phyloP scores from a whole-genome alignment of 2,113 vertebrate genomes.

The Poeciliopsis occidentalis region DNA sequence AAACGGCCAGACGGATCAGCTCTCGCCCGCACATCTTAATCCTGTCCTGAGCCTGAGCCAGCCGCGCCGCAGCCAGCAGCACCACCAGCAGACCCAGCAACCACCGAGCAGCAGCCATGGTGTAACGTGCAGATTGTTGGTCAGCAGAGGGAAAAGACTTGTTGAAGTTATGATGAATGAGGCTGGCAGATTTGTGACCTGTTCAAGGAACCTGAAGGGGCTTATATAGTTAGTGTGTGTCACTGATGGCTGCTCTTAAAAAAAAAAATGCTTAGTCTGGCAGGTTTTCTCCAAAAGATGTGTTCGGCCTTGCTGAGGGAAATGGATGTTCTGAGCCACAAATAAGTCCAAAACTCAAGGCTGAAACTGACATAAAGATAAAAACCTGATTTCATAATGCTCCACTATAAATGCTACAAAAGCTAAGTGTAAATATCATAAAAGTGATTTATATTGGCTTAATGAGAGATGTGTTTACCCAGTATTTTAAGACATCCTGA shows the following conservation, averaged over 20 bases:
- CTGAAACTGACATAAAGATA: conserved; percentile 58
- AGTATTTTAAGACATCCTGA: conserved; percentile 56
- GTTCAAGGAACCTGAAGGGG: conserved; percentile 10
- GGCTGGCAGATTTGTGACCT: not conserved
- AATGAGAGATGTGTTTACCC: conserved; percentile 2
- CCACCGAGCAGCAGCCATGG: conserved; percentile 57
- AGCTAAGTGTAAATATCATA: too few relatives aligned
- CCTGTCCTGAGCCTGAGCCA: conserved; percentile 60
- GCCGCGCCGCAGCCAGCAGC: conserved; percentile 42
- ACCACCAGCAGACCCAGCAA: conserved; percentile 57
- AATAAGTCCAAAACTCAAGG: conserved; percentile 54
- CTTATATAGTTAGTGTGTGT: conserved; percentile 65
- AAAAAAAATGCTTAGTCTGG: conserved; percentile 19
- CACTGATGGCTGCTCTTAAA: not conserved
- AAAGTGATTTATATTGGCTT: not conserved
- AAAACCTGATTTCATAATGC: conserved; percentile 37
- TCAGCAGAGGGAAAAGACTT: not conserved
- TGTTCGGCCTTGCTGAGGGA: conserved; percentile 71
- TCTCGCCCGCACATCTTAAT: conserved; percentile 78
- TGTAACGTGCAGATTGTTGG: conserved; percentile 8
- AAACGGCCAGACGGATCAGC: conserved; percentile 75
- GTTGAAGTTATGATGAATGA: not conserved
- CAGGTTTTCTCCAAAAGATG: conserved; percentile 22
- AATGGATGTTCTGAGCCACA: conserved; percentile 76
- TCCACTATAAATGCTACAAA: not conserved